Evolutionary conservation across 2,797 vertebrate genomes (phyloP), one percentile per base, ranked within the genome.

Genomic region (Mus spretus): DNA sequence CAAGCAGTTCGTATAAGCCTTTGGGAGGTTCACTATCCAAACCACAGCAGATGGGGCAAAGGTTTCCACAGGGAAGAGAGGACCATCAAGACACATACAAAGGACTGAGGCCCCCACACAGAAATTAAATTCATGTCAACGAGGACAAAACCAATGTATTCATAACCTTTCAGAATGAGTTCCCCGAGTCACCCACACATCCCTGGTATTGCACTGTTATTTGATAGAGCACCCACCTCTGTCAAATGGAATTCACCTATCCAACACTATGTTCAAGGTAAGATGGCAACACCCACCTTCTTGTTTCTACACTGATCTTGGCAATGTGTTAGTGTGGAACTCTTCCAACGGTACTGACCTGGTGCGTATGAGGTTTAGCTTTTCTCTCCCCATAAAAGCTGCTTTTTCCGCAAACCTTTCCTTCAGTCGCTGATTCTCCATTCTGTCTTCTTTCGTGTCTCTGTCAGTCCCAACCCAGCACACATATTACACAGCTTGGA

Each of bases 41-140:
- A 12, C 26, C 44, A 17, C 4, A 24, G 34, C 22, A 50, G 34
- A 14, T 24, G 17, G 7, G 72, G 50, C 77, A 44, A 22, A 75
- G 59, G 17, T 28, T 47, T 55, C 59, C 61, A 13, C 0, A 0
- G 44, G 4, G 44, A 57, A 74, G 72, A 34, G 1, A 2, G 14
- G 20, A 20, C 2, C 9, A 4, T 75, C 3, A 57, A 84, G 20
- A 59, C 22, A 26, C 50, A 22, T 1, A 4, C 5, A 47, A 72
- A 95, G 31, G 3, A 40, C 7, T 14, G 12, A 12, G 1, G 0
- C 19, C 40, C 40, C 53, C 0, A 1, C 11, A 59, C 4, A 0
- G 31, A 44, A 94, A 70, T 34, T 61, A 93, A 70, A 34, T 57
- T 88, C 61, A 72, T 24, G 84, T 79, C 61, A 88, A 22, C 2